A percentile compares a stretch with the other conserved stretches of the same genome.
Evolutionary conservation across 2,113 vertebrate genomes (phyloP).

Genomic region (Gallinago undulata): DNA sequence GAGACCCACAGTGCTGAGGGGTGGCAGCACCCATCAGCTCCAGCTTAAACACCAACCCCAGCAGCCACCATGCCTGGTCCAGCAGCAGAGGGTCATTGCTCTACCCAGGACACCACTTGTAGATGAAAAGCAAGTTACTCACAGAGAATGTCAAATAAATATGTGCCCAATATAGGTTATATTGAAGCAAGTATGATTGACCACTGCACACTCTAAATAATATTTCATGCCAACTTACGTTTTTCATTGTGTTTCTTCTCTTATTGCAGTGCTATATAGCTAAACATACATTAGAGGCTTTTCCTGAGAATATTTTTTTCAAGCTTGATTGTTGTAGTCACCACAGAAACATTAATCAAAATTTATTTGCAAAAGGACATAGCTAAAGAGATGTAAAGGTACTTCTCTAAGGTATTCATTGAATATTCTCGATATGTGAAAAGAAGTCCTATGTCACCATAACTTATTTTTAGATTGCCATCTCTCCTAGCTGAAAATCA

Average conservation of each 20-base stretch:
- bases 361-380: not conserved
- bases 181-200: not conserved
- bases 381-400: not conserved
- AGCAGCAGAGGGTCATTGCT: not conserved
- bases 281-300: not conserved
- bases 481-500: not conserved
- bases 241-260: not conserved
- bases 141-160: not conserved
- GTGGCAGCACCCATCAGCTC: not conserved
- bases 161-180: not conserved
- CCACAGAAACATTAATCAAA: not conserved
- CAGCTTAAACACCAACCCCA: not conserved
- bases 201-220: not conserved
- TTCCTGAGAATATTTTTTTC: not conserved
- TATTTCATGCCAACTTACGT: not conserved
- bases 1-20: accelerated
- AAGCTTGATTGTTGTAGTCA: not conserved
- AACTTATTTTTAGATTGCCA: not conserved
- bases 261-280: not conserved
- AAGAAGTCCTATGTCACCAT: not conserved
- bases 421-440: not conserved
- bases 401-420: not conserved
- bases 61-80: not conserved
- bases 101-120: not conserved
- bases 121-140: not conserved